A percentile compares a stretch with the other conserved stretches of the same genome.
Conservation (phyloP, 2,888 invertebrate genomes). For the Tricholauxania praeusta region DNA sequence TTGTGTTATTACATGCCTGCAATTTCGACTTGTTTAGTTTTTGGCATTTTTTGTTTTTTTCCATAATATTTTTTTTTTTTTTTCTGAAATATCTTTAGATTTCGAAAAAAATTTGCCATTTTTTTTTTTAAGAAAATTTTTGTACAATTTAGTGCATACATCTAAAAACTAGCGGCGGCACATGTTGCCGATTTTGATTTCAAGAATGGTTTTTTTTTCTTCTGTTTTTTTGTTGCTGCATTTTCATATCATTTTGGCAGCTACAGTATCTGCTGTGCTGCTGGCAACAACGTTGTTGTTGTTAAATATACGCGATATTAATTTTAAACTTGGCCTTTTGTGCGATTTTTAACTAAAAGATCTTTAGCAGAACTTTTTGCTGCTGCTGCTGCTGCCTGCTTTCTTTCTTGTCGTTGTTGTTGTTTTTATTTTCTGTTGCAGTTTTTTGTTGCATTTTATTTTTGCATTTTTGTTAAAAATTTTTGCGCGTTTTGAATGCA, state of each 20-base stretch:
- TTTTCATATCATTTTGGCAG: background rate
- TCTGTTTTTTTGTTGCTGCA: background rate
- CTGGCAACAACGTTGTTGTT: slow-evolving; percentile 15
- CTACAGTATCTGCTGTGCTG: slow-evolving; percentile 5
- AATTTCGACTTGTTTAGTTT: too few relatives aligned
- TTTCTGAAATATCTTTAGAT: too few relatives aligned
- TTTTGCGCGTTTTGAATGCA: slow-evolving; percentile 31
- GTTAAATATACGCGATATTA: slow-evolving; percentile 52
- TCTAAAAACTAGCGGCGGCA: background rate
- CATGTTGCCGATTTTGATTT: slow-evolving; percentile 38
- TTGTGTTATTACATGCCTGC: too few relatives aligned
- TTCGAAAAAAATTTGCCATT: background rate
- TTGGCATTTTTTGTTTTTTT: too few relatives aligned
- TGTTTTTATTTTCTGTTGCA: slow-evolving; percentile 26
- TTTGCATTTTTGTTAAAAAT: slow-evolving; percentile 33
- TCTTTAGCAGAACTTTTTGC: slow-evolving; percentile 26
- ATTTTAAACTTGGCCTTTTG: slow-evolving; percentile 67
- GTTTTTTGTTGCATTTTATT: slow-evolving; percentile 30
- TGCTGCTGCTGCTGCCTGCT: background rate
- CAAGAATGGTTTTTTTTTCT: too few relatives aligned
- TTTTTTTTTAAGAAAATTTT: slow-evolving; percentile 4
- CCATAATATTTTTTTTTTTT: too few relatives aligned
- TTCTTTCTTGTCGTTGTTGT: slow-evolving; percentile 11
- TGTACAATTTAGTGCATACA: slow-evolving; percentile 5
- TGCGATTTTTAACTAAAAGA: slow-evolving; percentile 34